Evolutionary conservation across 2,113 vertebrate genomes (phyloP), one percentile per base, ranked within the genome.

Genomic region (Sebastes schlegelii): DNA sequence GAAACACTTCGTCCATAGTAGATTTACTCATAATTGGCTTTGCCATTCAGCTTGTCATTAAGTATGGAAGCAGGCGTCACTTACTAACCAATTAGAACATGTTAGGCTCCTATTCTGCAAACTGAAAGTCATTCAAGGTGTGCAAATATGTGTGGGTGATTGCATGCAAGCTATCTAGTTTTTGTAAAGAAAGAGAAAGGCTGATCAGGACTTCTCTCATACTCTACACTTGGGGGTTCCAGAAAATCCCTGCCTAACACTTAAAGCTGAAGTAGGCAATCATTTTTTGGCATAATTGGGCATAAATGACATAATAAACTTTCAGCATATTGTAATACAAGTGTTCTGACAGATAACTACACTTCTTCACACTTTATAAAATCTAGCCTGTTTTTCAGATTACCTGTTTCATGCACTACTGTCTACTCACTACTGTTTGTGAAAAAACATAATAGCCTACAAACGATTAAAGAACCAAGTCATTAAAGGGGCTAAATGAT

Each of bases 21-120:
- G 61, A 87, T 69, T 51, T 73, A 60, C 68, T 82, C 66, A 74
- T 91, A 93, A 91, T 82, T 87, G 75, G 69, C 79, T 86, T 85
- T 60, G n/a, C 43, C 43, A 66, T 67, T 76, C 83, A 76, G 52
- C 46, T 48, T 80, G 86, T 83, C 74, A 82, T 86, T 86, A 83
- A 66, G 9, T 34, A 16, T 54, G 43, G 63, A 80, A 73, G 43
- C 65, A 74, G 23, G 65, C 42, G 26, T 79, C 71, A 81, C 77
- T 89, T 86, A 85, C 49, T 21, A 42, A 69, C 42, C 54, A 58
- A 77, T 86, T 79, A 80, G 16, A 90, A 83, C 26, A 45, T 51
- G 34, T 55, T 61, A 16, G 63, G 7, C 23, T 74, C 17, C 61
- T 71, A 43, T 64, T 60, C n/a, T 66, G 57, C 21, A 42, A 65